phyloP scores from a whole-genome alignment of 1,140 invertebrate species.

The Trissolcus basalis region DNA sequence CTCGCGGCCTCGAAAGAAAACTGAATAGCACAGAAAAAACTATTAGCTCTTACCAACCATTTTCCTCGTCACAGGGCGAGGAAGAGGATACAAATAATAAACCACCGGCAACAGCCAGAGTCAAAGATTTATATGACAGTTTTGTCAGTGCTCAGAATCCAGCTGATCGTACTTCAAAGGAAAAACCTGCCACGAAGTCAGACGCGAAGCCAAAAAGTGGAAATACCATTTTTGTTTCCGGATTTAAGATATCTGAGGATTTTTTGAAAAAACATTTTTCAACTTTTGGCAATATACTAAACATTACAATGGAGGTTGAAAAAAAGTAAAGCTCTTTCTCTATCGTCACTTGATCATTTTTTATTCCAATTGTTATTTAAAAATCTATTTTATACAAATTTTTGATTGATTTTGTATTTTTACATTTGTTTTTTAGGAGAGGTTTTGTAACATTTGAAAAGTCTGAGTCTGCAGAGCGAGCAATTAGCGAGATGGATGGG shows the following conservation, averaged over 20 bases:
- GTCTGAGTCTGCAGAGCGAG: constrained; percentile 88
- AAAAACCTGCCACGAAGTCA: constrained; percentile 75
- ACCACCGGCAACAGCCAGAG: constrained; percentile 67
- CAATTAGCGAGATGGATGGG: constrained; percentile 91
- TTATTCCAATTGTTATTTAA: constrained; percentile 3
- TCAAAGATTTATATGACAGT: constrained; percentile 91
- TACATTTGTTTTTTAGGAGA: constrained; percentile 78
- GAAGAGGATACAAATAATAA: constrained; percentile 76
- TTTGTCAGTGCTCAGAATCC: constrained; percentile 88
- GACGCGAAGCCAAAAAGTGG: constrained; percentile 84
- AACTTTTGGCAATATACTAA: constrained; percentile 87
- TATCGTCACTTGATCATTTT: background rate
- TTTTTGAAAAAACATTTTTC: constrained; percentile 87
- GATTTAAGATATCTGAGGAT: constrained; percentile 88
- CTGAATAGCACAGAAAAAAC: constrained; percentile 83
- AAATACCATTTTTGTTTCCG: constrained; percentile 91
- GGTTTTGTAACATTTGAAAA: constrained; percentile 96
- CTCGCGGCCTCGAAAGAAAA: constrained; percentile 87
- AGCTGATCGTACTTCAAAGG: constrained; percentile 77
- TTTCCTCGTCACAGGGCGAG: constrained; percentile 86
- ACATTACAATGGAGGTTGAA: constrained; percentile 92
- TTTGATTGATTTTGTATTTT: background rate
- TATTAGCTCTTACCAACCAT: constrained; percentile 91
- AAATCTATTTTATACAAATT: background rate
- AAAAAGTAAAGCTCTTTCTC: constrained; percentile 80